Evolutionary conservation across 2,113 vertebrate genomes (phyloP).

Genomic region (Aspiorhynchus laticeps): DNA sequence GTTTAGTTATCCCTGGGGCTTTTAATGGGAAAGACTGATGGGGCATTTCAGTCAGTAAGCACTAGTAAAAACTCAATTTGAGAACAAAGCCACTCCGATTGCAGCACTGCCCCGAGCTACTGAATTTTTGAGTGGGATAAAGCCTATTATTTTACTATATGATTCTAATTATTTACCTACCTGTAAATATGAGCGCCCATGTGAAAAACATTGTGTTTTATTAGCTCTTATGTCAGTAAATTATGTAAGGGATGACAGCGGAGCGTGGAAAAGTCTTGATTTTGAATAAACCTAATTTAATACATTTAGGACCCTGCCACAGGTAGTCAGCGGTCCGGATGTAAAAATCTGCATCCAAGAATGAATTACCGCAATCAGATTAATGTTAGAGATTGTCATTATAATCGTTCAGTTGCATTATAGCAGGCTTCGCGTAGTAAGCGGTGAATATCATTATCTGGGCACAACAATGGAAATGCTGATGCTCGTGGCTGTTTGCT

Average conservation of each 20-base stretch:
- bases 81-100: slow-evolving; percentile 64
- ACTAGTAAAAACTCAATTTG: slow-evolving; percentile 57
- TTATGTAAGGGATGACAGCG: slow-evolving; percentile 57
- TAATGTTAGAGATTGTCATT: slow-evolving; percentile 76
- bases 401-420: slow-evolving; percentile 69
- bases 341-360: slow-evolving; percentile 60
- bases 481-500: slow-evolving; percentile 68
- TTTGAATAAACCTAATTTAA: slow-evolving; percentile 74
- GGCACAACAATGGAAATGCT: slow-evolving; percentile 65
- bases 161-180: slow-evolving; percentile 82
- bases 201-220: slow-evolving; percentile 77
- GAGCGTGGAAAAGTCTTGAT: slow-evolving; percentile 58
- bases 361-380: slow-evolving; percentile 73
- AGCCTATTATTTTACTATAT: slow-evolving; percentile 75
- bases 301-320: slow-evolving; percentile 72
- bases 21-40: slow-evolving; percentile 48
- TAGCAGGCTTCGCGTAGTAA: slow-evolving; percentile 47
- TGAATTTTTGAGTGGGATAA: slow-evolving; percentile 74
- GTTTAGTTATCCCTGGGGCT: slow-evolving; percentile 51
- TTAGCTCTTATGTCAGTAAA: slow-evolving; percentile 70
- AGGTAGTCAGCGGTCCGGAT: slow-evolving; percentile 60
- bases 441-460: slow-evolving; percentile 67
- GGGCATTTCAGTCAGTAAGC: slow-evolving; percentile 49
- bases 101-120: slow-evolving; percentile 73
- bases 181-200: slow-evolving; percentile 66